Percentiles rank a stretch among this genome's conserved stretches.
phyloP scores from a whole-genome alignment of 2,888 invertebrate species.

The Hymenopus coronatus region DNA sequence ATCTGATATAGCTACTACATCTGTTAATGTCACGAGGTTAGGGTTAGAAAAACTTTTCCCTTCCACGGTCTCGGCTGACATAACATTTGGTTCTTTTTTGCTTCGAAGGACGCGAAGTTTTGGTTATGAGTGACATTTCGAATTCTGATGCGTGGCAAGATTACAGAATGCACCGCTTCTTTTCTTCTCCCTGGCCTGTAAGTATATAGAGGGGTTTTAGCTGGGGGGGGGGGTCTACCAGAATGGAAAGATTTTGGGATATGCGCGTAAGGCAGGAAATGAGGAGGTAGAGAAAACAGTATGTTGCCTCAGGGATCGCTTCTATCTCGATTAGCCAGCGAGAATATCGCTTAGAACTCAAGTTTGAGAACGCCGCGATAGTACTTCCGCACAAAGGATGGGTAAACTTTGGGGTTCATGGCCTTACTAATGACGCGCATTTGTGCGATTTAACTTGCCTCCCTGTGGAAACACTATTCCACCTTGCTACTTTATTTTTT shows the following conservation, averaged over 20 bases:
- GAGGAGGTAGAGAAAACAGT: background rate
- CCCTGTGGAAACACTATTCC: background rate
- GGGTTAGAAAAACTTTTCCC: background rate
- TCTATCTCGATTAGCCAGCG: background rate
- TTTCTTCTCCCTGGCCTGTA: background rate
- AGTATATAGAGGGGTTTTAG: background rate
- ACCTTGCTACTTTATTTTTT: background rate
- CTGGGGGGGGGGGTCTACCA: background rate
- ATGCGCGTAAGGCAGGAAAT: background rate
- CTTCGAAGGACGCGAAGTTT: background rate
- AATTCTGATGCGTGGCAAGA: background rate
- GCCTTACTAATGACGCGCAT: background rate
- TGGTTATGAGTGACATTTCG: background rate
- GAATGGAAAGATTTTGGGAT: background rate
- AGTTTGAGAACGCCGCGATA: background rate
- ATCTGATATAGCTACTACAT: background rate
- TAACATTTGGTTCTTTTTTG: background rate
- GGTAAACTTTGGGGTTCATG: background rate
- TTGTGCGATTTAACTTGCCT: background rate
- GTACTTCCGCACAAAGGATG: background rate
- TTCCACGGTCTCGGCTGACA: background rate
- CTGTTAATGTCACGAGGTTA: background rate
- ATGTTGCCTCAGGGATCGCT: background rate
- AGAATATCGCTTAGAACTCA: background rate
- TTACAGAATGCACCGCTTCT: background rate